Percentiles rank a stretch among this genome's conserved stretches.
Evolutionary conservation across 2,888 invertebrate genomes (phyloP).

Genomic region (Sycophila texana): DNA sequence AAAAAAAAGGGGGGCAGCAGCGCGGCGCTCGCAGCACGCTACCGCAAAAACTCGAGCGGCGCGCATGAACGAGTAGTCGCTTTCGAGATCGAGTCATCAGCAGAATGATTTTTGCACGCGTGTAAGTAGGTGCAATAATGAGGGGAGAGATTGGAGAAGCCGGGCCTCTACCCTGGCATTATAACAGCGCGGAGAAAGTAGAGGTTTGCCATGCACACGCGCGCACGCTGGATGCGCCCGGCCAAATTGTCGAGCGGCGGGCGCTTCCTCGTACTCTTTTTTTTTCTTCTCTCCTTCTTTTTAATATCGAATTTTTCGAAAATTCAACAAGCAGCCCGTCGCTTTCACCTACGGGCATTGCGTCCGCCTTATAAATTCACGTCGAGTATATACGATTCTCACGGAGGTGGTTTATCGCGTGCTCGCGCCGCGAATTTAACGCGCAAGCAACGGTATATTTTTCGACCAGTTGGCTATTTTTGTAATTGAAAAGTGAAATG

Average conservation of each 20-base stretch:
- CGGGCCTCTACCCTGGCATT: constrained; percentile 22
- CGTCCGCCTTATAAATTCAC: neutral
- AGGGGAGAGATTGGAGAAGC: constrained; percentile 35
- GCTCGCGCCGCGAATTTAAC: no score
- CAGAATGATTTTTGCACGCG: constrained; percentile 36
- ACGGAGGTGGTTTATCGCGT: no score
- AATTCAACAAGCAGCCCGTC: neutral
- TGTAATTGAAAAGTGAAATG: no score
- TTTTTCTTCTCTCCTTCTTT: neutral
- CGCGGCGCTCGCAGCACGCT: constrained; percentile 1
- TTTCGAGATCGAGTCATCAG: constrained; percentile 45
- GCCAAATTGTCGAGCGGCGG: constrained; percentile 13
- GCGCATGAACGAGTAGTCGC: neutral
- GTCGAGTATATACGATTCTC: neutral
- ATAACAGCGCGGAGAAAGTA: neutral
- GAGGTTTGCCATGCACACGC: neutral
- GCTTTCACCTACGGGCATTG: neutral
- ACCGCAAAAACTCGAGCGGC: neutral
- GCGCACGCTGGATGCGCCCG: neutral
- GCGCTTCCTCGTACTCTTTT: no score
- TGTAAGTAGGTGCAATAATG: constrained; percentile 46
- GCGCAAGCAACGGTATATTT: no score
- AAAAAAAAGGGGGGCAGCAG: neutral
- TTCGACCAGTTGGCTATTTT: no score
- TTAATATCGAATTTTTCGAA: constrained; percentile 7